phyloP scores from a whole-genome alignment of 2,797 vertebrate genomes.

The Malacoraja senta region DNA sequence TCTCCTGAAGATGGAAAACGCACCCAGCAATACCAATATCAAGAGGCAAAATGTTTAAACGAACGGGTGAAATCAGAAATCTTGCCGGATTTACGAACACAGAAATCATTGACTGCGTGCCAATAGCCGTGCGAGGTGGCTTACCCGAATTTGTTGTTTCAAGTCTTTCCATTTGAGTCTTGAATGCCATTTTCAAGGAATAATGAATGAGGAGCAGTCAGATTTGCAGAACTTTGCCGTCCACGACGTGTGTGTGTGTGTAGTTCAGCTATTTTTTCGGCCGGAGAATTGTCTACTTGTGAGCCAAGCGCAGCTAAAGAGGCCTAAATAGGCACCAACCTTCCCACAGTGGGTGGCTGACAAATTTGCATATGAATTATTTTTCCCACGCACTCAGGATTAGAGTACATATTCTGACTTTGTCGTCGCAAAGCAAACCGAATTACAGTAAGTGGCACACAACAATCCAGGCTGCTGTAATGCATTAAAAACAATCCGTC shows the following conservation, averaged over 20 bases:
- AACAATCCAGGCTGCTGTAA: not conserved
- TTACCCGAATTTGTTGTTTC: not conserved
- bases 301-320: conserved; percentile 39
- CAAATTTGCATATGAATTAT: conserved; percentile 37
- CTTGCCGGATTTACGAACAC: not conserved
- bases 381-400: not conserved
- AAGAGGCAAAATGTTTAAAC: not conserved
- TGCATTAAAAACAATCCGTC: not conserved
- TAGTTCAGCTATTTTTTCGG: not conserved
- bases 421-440: not conserved
- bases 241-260: not conserved
- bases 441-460: conserved; percentile 6
- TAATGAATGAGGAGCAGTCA: not conserved
- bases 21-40: not conserved
- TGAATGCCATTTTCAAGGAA: not conserved
- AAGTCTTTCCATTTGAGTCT: not conserved
- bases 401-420: conserved; percentile 18
- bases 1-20: too few species aligned
- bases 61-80: not conserved
- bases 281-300: conserved; percentile 41
- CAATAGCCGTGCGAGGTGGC: not conserved
- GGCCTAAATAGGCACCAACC: conserved; percentile 31
- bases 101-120: not conserved
- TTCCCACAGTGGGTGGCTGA: not conserved
- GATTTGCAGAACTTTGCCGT: not conserved